These are phyloP conservation scores for Myocastor coypus DNA, from an alignment of 2,113 vertebrate genomes.

Conservation along the genomic window DNA sequence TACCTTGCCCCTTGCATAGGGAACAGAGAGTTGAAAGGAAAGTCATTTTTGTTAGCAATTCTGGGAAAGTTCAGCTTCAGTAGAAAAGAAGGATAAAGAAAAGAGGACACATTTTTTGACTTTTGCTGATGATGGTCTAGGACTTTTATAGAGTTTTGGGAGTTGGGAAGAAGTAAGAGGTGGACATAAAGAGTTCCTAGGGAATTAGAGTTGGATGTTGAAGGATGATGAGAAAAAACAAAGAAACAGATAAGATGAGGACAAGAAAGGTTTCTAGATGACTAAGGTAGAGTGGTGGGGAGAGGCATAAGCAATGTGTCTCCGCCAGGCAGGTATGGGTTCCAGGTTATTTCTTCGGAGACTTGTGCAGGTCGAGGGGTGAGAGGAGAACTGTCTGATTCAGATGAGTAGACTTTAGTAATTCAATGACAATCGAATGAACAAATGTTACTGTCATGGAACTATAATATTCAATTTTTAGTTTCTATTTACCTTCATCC, in stretches of 20 bases:
- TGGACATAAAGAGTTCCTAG: not conserved
- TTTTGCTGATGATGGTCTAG: not conserved
- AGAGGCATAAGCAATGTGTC: not conserved
- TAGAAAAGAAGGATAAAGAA: not conserved
- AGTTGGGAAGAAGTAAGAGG: not conserved
- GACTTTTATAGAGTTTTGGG: not conserved
- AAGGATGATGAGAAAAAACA: not conserved
- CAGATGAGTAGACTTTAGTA: not conserved
- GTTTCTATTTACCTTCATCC: not conserved
- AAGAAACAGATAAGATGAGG: not conserved
- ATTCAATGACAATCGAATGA: not conserved
- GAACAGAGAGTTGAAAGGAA: not conserved
- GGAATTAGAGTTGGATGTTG: not conserved
- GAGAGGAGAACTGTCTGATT: not conserved
- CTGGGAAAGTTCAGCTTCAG: not conserved
- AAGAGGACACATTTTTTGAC: not conserved
- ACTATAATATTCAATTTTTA: not conserved
- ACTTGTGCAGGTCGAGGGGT: not conserved
- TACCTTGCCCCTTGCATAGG: fast-evolving
- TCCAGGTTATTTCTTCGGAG: not conserved
- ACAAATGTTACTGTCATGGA: not conserved
- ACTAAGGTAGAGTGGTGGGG: not conserved
- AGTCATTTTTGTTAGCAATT: not conserved
- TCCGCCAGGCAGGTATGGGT: not conserved
- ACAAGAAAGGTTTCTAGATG: not conserved